phyloP scores from a whole-genome alignment of 2,888 invertebrate species.

The Megaustenia siamemsis region DNA sequence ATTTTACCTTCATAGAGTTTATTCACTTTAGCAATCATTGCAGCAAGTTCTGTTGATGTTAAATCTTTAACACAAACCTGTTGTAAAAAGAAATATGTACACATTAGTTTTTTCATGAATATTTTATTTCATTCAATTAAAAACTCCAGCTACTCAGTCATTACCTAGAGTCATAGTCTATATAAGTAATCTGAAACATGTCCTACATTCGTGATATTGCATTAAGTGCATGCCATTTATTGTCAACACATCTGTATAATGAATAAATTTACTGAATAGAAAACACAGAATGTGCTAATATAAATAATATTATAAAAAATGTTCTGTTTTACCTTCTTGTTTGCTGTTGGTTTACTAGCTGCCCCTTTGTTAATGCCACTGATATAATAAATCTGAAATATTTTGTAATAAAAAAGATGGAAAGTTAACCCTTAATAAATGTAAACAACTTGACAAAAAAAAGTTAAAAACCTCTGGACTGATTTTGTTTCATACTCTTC shows the following conservation, averaged over 20 bases:
- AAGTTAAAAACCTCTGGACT: too few species aligned
- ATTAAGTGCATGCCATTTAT: too few species aligned
- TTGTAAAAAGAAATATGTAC: slow-evolving; percentile 21
- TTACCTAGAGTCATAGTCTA: too few species aligned
- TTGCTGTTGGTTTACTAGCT: slow-evolving; percentile 27
- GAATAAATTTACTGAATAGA: not conserved
- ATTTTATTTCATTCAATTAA: too few species aligned
- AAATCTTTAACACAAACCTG: slow-evolving; percentile 58
- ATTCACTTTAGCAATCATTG: slow-evolving; percentile 70
- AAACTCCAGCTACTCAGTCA: too few species aligned
- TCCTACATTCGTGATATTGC: slow-evolving; percentile 8
- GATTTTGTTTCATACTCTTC: too few species aligned
- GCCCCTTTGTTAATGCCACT: slow-evolving; percentile 58
- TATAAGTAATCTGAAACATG: too few species aligned
- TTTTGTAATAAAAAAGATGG: not conserved
- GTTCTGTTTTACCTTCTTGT: slow-evolving; percentile 4
- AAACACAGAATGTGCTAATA: not conserved
- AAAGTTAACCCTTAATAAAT: not conserved
- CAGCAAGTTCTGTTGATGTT: slow-evolving; percentile 63
- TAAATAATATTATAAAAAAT: not conserved
- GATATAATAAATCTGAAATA: slow-evolving; percentile 56
- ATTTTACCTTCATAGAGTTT: slow-evolving; percentile 68
- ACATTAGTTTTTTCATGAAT: too few species aligned
- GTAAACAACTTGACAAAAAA: not conserved
- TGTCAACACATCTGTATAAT: too few species aligned